A percentile compares a stretch with the other conserved stretches of the same genome.
Evolutionary conservation across 2,888 invertebrate genomes (phyloP).

Genomic region (Micoletzkya japonica): DNA sequence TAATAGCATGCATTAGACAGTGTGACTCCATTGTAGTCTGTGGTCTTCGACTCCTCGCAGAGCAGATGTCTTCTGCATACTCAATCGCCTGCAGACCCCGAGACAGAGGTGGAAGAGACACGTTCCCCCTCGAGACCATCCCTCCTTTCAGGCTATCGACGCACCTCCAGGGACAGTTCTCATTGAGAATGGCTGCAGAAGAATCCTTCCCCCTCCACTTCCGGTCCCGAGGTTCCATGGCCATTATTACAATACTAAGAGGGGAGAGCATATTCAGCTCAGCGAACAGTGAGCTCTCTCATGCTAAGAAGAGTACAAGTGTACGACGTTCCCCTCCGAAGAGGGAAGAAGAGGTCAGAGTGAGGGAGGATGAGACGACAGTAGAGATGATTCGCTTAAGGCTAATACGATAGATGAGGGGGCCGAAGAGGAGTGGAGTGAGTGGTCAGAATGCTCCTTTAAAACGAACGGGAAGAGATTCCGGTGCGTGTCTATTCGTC

Average conservation of each 20-base stretch:
- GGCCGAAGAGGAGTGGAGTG: neutral
- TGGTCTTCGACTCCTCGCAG: conserved; percentile 23
- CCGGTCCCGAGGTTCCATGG: neutral
- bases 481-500: neutral
- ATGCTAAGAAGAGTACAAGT: conserved; percentile 7
- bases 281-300: conserved; percentile 15
- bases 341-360: neutral
- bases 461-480: conserved; percentile 19
- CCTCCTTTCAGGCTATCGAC: conserved; percentile 38
- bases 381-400: neutral
- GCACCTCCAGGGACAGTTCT: conserved; percentile 49
- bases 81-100: conserved; percentile 13
- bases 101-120: neutral
- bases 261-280: too few species aligned
- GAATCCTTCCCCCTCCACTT: too few species aligned
- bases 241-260: conserved; percentile 18
- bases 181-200: conserved; percentile 57
- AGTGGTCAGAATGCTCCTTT: conserved; percentile 22
- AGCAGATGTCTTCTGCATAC: conserved; percentile 16
- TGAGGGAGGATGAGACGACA: neutral
- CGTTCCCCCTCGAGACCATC: neutral
- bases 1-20: neutral
- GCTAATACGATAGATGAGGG: neutral
- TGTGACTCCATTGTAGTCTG: conserved; percentile 18
- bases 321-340: conserved; percentile 12